These are phyloP conservation scores for Chionodraco myersi DNA, from an alignment of 2,113 vertebrate genomes.

Conservation along the genomic window DNA sequence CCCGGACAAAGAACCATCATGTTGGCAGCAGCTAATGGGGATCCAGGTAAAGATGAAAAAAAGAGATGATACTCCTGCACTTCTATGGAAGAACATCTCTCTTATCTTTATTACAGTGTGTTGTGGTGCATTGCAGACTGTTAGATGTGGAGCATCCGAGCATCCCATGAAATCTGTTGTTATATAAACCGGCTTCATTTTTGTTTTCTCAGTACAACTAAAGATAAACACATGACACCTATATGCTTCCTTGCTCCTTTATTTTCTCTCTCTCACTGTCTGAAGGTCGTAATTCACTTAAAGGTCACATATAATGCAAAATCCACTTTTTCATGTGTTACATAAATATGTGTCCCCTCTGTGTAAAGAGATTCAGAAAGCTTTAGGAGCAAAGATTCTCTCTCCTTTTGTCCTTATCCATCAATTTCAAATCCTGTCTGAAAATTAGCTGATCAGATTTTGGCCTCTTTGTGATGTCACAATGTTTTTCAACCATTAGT, in stretches of 20 bases:
- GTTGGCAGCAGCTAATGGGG: conserved; percentile 39
- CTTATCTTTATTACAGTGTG: conserved; percentile 34
- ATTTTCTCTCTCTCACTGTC: background rate
- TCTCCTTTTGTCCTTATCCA: too few relatives aligned
- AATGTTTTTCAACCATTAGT: too few relatives aligned
- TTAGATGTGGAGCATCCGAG: background rate
- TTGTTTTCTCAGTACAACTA: conserved; percentile 29
- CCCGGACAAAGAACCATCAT: conserved; percentile 6
- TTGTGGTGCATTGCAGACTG: background rate
- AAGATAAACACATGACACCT: conserved; percentile 14
- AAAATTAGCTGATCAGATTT: too few relatives aligned
- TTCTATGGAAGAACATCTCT: conserved; percentile 11
- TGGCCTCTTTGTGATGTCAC: too few relatives aligned
- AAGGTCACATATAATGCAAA: too few relatives aligned
- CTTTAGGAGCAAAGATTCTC: too few relatives aligned
- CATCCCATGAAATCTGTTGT: conserved; percentile 28
- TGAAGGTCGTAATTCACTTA: conserved; percentile 4
- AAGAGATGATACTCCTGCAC: conserved; percentile 5
- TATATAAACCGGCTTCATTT: conserved; percentile 27
- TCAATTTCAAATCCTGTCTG: too few relatives aligned
- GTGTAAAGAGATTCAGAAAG: too few relatives aligned
- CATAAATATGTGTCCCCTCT: too few relatives aligned
- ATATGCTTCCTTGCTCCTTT: background rate
- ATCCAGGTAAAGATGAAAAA: conserved; percentile 50
- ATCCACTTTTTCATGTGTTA: too few relatives aligned